These are phyloP conservation scores for Mola mola DNA, from an alignment of 2,113 vertebrate genomes.

Conservation along the genomic window DNA sequence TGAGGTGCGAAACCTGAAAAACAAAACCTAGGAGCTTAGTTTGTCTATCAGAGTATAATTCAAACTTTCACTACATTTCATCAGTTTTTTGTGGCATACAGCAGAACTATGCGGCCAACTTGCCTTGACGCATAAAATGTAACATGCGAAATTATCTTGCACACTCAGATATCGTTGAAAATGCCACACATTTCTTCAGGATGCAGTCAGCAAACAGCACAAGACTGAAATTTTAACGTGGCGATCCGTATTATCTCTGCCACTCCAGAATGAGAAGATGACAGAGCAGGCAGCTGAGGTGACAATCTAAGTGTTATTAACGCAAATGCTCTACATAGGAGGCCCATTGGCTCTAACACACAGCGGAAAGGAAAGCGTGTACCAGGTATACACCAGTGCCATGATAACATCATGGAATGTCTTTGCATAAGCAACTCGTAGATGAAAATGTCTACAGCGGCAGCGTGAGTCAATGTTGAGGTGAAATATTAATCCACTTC, in stretches of 20 bases:
- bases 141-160: conserved; percentile 24
- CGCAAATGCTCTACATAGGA: conserved; percentile 33
- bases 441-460: conserved; percentile 65
- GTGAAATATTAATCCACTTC: conserved; percentile 84
- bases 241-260: conserved; percentile 4
- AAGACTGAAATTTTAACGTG: conserved; percentile 13
- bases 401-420: conserved; percentile 24
- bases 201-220: conserved; percentile 25
- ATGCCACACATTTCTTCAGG: conserved; percentile 17
- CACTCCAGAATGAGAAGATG: conserved; percentile 37
- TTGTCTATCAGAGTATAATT: neutral
- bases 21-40: conserved; percentile 5
- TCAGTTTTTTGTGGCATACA: conserved; percentile 3
- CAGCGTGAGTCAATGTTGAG: conserved; percentile 73
- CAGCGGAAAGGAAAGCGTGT: conserved; percentile 31
- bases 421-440: conserved; percentile 43
- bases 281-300: conserved; percentile 19
- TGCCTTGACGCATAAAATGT: conserved; percentile 21
- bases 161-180: conserved; percentile 20
- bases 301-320: conserved; percentile 36
- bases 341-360: conserved; percentile 41
- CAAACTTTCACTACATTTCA: conserved; percentile 33
- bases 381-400: conserved; percentile 24
- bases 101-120: conserved; percentile 5
- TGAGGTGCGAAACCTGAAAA: conserved; percentile 15